Evolutionary conservation across 2,888 invertebrate species (phyloP).

Genomic region (Clepsis dumicolana): DNA sequence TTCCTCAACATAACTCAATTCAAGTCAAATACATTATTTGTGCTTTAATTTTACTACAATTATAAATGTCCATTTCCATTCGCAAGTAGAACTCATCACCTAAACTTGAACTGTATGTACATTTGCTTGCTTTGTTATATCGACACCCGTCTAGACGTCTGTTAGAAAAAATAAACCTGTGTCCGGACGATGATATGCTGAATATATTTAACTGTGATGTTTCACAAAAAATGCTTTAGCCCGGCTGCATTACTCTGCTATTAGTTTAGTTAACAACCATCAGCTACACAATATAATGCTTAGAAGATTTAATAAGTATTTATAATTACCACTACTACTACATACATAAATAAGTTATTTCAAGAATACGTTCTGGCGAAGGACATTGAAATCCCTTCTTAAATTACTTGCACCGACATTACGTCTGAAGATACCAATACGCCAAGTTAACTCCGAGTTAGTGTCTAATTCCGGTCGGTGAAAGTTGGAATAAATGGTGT

Average conservation of each 20-base stretch:
- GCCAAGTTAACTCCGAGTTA: too few species aligned
- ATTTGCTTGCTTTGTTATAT: not conserved
- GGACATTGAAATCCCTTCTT: too few species aligned
- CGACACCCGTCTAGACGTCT: conserved; percentile 11
- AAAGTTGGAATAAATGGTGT: too few species aligned
- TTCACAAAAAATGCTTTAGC: not conserved
- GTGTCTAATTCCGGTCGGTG: too few species aligned
- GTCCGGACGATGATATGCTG: conserved; percentile 2
- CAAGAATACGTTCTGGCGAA: too few species aligned
- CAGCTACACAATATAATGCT: not conserved
- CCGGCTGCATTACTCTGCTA: not conserved
- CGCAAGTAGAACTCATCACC: not conserved
- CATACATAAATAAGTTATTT: too few species aligned
- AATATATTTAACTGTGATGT: not conserved
- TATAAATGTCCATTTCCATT: not conserved
- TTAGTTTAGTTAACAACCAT: not conserved
- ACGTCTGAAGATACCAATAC: too few species aligned
- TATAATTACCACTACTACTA: too few species aligned
- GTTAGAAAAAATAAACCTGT: conserved; percentile 8
- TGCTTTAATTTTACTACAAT: not conserved
- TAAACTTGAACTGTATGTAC: not conserved
- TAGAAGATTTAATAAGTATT: too few species aligned
- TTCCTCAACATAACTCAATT: too few species aligned
- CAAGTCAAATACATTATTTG: too few species aligned
- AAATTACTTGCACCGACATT: too few species aligned